Percentiles rank a stretch among this genome's conserved stretches.
Conservation (phyloP, 2,113 vertebrate species). For the Daphoenositta chrysoptera region DNA sequence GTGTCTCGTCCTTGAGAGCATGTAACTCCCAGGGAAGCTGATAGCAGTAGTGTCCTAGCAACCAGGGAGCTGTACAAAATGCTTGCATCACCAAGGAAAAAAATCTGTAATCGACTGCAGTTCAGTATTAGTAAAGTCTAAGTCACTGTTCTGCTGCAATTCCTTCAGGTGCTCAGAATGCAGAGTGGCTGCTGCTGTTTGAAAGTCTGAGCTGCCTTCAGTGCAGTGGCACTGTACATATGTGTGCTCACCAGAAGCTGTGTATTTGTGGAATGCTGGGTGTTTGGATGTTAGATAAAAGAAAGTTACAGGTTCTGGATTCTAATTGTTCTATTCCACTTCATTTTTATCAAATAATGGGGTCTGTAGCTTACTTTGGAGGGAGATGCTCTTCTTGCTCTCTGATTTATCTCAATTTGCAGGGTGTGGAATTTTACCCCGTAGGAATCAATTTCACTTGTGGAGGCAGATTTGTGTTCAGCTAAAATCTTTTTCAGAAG, state of each 20-base stretch:
- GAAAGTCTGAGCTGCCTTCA: background rate
- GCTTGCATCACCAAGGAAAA: background rate
- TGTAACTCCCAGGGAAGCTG: background rate
- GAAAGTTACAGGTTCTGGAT: background rate
- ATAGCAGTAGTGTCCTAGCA: background rate
- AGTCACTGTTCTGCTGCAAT: background rate
- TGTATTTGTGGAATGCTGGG: background rate
- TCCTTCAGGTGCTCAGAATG: background rate
- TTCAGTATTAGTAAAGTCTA: background rate
- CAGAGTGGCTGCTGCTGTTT: background rate
- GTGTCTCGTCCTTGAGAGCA: background rate
- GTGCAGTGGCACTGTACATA: background rate
- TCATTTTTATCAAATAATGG: background rate
- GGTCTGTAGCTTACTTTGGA: background rate
- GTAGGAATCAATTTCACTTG: background rate
- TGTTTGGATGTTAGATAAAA: background rate
- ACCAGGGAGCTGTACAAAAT: background rate
- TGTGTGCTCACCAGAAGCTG: background rate
- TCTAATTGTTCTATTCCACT: background rate
- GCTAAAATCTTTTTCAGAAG: background rate
- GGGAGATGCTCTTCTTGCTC: background rate
- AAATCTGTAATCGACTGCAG: background rate
- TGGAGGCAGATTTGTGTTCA: background rate
- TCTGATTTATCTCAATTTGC: background rate
- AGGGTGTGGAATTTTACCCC: background rate